These are phyloP conservation scores for Ceratoteleas bidentatus DNA, from an alignment of 1,140 invertebrate species.

Conservation along the genomic window DNA sequence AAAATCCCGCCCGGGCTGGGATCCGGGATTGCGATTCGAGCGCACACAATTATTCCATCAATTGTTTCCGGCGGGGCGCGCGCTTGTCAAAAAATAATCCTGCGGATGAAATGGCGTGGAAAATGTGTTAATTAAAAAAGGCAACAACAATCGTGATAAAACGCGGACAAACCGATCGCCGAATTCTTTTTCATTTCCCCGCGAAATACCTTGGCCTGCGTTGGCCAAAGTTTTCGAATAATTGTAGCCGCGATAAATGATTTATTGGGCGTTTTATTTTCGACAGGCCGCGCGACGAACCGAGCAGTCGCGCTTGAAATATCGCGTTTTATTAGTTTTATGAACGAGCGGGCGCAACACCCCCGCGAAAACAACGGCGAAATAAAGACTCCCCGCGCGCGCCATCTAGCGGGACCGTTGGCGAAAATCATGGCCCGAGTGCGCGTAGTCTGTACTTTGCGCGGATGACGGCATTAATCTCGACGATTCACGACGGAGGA, in stretches of 20 bases:
- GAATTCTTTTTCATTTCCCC: not conserved
- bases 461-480: no score
- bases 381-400: no score
- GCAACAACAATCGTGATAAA: not conserved
- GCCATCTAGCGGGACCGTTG: no score
- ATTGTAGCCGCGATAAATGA: constrained; percentile 2
- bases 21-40: not conserved
- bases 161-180: not conserved
- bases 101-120: not conserved
- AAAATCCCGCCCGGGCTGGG: not conserved
- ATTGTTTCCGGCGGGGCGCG: not conserved
- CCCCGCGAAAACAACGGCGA: no score
- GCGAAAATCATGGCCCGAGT: no score
- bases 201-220: not conserved
- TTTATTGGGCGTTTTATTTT: constrained; percentile 16
- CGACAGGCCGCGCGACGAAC: not conserved
- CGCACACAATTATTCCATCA: constrained; percentile 1
- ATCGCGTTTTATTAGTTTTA: constrained; percentile 24
- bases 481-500: no score
- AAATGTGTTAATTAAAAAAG: not conserved
- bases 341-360: not conserved
- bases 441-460: no score
- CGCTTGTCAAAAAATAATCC: not conserved
- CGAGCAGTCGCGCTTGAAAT: constrained; percentile 7
- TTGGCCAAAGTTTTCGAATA: not conserved